Evolutionary conservation across 1,140 invertebrate species (phyloP), one percentile per base, ranked within the genome.

Genomic region (Magallana gigas): DNA sequence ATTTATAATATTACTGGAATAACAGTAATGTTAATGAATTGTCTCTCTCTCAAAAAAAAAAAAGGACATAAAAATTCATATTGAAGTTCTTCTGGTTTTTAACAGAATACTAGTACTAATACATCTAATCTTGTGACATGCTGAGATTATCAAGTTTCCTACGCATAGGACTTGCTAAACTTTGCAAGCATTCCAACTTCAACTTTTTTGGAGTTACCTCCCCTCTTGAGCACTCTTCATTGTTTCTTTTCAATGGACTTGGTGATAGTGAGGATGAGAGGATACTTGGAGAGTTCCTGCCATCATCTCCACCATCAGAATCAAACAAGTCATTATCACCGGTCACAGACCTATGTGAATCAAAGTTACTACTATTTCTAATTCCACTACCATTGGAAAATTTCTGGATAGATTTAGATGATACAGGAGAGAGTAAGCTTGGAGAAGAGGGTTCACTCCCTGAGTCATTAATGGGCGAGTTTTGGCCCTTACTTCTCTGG

Each of bases 121-220:
- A 36, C 5, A 36, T 36, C 9, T 23, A 71, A 71, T 82, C 81
- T 57, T 82, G 81, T 82, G 81, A 82, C 48, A 82, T 57, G 9
- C 57, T 58, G 3, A 82, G 48, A 58, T 58, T 82, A 16, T 82
- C 81, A 16, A 82, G 81, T 58, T 82, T 82, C 16, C 81, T 82
- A 6, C 81, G 56, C 48, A 58, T 58, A 56, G 81, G 81, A 57
- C 36, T 57, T 4, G 57, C 36, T 14, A 82, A 6, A n/a, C 16
- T 82, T 57, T 57, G 48, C n/a, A 18, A 9, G 16, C 8, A 14
- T 1, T 57, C 48, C 57, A 82, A 57, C 16, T 82, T 82, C 7
- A 18, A 14, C 16, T 82, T 82, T 56, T 82, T 82, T n/a, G 81
- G 81, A 8, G 81, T 82, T 16, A n/a, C 57, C 18, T 29, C 18